These are phyloP conservation scores for Pogonocherus hispidulus DNA, from an alignment of 2,888 invertebrate species.

Conservation along the genomic window DNA sequence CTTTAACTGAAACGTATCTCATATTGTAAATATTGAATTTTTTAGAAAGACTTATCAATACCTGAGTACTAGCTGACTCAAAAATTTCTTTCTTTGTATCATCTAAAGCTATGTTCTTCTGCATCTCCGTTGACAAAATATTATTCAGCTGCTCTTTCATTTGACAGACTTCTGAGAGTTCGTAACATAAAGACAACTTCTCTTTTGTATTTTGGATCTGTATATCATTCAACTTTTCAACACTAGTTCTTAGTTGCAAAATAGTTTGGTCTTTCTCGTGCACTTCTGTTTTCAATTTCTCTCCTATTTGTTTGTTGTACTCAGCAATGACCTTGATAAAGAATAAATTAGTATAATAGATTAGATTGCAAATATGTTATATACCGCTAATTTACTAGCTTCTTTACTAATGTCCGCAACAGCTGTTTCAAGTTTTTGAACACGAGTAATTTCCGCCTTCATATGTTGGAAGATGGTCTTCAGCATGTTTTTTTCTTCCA, in stretches of 20 bases:
- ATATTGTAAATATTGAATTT: background rate
- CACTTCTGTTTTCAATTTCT: slow-evolving; percentile 62
- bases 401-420: slow-evolving; percentile 61
- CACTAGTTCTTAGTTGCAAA: slow-evolving; percentile 56
- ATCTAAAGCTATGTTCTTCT: slow-evolving; percentile 57
- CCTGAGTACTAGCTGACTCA: slow-evolving; percentile 53
- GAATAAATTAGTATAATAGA: too few species aligned
- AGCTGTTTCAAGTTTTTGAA: slow-evolving; percentile 61
- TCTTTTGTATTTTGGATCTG: slow-evolving; percentile 63
- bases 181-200: slow-evolving; percentile 62
- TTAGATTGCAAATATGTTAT: too few species aligned
- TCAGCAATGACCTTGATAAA: slow-evolving; percentile 63
- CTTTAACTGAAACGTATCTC: slow-evolving; percentile 55
- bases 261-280: slow-evolving; percentile 61
- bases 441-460: slow-evolving; percentile 59
- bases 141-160: slow-evolving; percentile 61
- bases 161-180: slow-evolving; percentile 61
- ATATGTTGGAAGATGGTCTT: slow-evolving; percentile 62
- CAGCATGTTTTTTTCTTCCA: slow-evolving; percentile 63
- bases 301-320: slow-evolving; percentile 64
- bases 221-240: slow-evolving; percentile 60
- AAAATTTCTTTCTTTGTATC: slow-evolving; percentile 59
- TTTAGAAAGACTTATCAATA: slow-evolving; percentile 32
- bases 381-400: slow-evolving; percentile 63
- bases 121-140: slow-evolving; percentile 58